Evolutionary conservation across 2,797 vertebrate genomes (phyloP).

Genomic region (Lates japonicus): DNA sequence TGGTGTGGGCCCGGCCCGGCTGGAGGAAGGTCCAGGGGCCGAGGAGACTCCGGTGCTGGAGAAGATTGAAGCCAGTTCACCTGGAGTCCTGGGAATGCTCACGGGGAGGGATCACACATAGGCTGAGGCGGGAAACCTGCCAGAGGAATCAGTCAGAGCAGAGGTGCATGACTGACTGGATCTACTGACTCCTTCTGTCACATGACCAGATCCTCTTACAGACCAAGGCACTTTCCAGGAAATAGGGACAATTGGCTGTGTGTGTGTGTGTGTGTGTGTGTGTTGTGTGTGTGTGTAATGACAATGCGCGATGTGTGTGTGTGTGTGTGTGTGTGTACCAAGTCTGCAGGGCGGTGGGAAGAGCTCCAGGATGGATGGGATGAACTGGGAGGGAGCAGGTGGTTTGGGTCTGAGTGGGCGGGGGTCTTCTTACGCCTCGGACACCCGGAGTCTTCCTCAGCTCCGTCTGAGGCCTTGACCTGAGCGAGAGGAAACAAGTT

Average conservation of each 20-base stretch:
- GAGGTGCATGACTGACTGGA: too few relatives aligned
- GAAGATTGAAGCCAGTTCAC: constrained; percentile 96
- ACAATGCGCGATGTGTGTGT: too few relatives aligned
- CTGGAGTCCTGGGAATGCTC: constrained; percentile 89
- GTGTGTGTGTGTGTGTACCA: constrained; percentile 71
- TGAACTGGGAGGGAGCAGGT: constrained; percentile 96
- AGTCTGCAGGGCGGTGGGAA: constrained; percentile 96
- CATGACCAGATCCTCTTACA: too few relatives aligned
- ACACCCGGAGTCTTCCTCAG: constrained; percentile 96
- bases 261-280: constrained; percentile 1
- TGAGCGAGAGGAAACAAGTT: constrained; percentile 57
- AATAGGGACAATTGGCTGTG: neutral
- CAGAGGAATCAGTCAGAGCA: constrained; percentile 19
- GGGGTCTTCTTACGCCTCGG: constrained; percentile 97
- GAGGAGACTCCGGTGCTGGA: constrained; percentile 93
- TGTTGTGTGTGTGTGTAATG: too few relatives aligned
- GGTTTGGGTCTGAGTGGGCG: constrained; percentile 91
- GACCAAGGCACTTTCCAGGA: too few relatives aligned
- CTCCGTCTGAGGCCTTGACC: constrained; percentile 94
- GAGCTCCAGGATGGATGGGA: constrained; percentile 98
- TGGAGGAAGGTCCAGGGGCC: constrained; percentile 94
- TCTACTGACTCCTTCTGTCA: too few relatives aligned
- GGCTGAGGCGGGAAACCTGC: constrained; percentile 95
- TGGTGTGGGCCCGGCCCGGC: constrained; percentile 91
- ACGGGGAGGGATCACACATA: constrained; percentile 97